Base-by-base conservation (phyloP, 2,888 invertebrate species). In the Uloborus plumipes region DNA sequence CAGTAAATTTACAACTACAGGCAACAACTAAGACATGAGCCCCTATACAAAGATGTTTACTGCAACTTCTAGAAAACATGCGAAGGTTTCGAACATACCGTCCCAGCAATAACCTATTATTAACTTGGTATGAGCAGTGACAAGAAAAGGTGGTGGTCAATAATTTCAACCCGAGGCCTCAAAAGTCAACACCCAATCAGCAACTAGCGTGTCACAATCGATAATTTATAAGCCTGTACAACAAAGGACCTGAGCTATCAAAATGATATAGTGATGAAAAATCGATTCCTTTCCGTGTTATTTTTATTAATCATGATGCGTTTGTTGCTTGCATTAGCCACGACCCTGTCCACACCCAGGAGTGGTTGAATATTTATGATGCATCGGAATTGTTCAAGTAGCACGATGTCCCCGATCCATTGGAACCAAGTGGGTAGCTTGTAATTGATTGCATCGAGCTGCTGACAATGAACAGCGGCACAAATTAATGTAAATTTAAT, bases 161-260 rank as follows among this genome's bases (percentile, higher is more conserved):
- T 80, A 80, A 80, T 74, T 74, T 61, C 20, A 64, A 47, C 59
- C 80, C 69, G 11, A 16, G 80, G 74, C 80, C 20, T 61, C 58
- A 47, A n/a, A n/a, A 55, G 73, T 53, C 53, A 51, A 69, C 74
- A 65, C 80, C 70, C 74, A 50, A 20, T 62, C 20, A 18, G 18
- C 64, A 18, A 6, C 59, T 22, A 39, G 18, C 26, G 71, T 71
- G 59, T 64, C 69, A 80, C 74, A 80, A 79, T 79, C 66, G 73
- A 73, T 69, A 73, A 80, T 80, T 80, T 80, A 80, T 74, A 80
- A 74, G 69, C 53, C 55, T 11, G 39, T 39, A 39, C 39, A 39
- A 39, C 39, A 39, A 39, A 39, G 39, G 9, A 39, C 39, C 9
- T 11, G 39, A 39, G 39, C 39, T 39, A 39, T 39, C 39, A 39